phyloP scores from a whole-genome alignment of 2,113 vertebrate species.

The Rhynchomys soricoides region DNA sequence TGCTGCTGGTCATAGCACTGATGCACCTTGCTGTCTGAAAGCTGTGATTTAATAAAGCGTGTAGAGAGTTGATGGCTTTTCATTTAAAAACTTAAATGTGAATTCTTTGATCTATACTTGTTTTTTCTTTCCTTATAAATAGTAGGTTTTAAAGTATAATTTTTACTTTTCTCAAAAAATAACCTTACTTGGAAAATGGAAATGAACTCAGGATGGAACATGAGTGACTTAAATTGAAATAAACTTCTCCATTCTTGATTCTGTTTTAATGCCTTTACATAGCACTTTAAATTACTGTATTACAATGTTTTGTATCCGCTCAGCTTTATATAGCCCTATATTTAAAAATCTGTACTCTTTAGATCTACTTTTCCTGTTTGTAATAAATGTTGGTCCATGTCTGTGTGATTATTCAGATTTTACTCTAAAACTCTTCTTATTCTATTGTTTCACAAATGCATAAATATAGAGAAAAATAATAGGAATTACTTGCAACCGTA shows the following conservation, averaged over 20 bases:
- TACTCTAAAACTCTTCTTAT: constrained; percentile 75
- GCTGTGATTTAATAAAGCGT: constrained; percentile 86
- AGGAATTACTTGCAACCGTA: constrained; percentile 55
- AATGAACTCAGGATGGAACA: constrained; percentile 80
- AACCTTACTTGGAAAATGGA: constrained; percentile 78
- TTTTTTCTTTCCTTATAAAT: constrained; percentile 73
- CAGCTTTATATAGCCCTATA: constrained; percentile 61
- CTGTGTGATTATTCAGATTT: constrained; percentile 89
- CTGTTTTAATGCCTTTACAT: constrained; percentile 72
- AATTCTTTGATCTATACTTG: constrained; percentile 75
- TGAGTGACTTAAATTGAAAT: constrained; percentile 80
- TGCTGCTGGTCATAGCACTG: constrained; percentile 83
- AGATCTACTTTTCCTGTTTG: constrained; percentile 86
- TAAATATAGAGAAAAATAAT: constrained; percentile 70
- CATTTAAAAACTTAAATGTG: constrained; percentile 83
- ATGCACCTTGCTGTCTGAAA: constrained; percentile 85
- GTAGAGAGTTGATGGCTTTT: constrained; percentile 86
- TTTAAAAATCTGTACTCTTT: constrained; percentile 82
- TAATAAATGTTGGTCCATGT: constrained; percentile 91
- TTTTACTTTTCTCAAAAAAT: constrained; percentile 64
- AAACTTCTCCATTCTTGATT: constrained; percentile 76
- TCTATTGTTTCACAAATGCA: constrained; percentile 75
- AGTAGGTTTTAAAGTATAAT: constrained; percentile 54
- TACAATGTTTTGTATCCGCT: constrained; percentile 65
- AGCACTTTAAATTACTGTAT: constrained; percentile 69